Conservation (phyloP, 1,140 invertebrate genomes). For the Neodiprion fabricii region DNA sequence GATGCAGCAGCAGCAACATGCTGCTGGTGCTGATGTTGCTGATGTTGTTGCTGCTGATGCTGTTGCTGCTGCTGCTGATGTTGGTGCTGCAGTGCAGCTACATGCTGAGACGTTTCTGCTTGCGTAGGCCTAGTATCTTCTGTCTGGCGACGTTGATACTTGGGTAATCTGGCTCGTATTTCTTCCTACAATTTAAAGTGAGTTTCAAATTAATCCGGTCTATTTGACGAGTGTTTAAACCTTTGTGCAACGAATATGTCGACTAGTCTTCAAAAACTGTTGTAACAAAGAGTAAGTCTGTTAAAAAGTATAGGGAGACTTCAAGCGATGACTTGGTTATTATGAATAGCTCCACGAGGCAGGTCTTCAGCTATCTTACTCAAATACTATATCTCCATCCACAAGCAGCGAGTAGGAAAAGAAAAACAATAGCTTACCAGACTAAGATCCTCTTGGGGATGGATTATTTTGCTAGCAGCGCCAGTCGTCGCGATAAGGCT, state of each 20-base stretch:
- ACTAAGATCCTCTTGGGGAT: slow-evolving; percentile 93
- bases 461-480: slow-evolving; percentile 89
- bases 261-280: neutral
- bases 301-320: no score
- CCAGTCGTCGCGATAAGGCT: slow-evolving; percentile 80
- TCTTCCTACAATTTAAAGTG: slow-evolving; percentile 72
- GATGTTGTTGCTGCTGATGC: slow-evolving; percentile 49
- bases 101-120: slow-evolving; percentile 63
- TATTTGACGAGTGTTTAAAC: neutral
- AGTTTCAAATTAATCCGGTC: slow-evolving; percentile 8
- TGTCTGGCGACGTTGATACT: slow-evolving; percentile 70
- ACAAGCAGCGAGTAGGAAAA: no score
- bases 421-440: slow-evolving; percentile 63
- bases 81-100: slow-evolving; percentile 53
- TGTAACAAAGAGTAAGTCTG: no score
- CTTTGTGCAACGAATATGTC: neutral
- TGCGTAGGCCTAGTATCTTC: slow-evolving; percentile 62
- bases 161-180: slow-evolving; percentile 76
- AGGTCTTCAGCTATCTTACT: no score
- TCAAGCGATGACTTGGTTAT: neutral
- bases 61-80: slow-evolving; percentile 47
- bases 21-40: slow-evolving; percentile 45
- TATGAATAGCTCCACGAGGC: neutral
- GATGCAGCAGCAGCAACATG: slow-evolving; percentile 44
- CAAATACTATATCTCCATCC: no score